Evolutionary conservation across 2,797 vertebrate species (phyloP).

Genomic region (Esox masquinongy): DNA sequence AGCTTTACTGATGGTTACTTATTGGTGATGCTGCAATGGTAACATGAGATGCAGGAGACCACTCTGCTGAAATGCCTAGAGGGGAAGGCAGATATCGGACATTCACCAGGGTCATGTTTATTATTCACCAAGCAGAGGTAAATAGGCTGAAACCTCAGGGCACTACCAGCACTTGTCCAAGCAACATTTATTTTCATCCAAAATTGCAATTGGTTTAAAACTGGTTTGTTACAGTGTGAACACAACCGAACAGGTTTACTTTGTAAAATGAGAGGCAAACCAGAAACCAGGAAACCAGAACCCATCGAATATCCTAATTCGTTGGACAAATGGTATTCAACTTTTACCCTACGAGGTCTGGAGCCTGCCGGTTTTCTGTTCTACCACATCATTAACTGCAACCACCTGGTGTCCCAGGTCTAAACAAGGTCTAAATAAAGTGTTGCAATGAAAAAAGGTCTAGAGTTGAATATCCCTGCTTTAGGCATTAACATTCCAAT

Average conservation of each 20-base stretch:
- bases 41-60: conserved; percentile 45
- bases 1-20: conserved; percentile 55
- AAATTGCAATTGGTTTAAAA: background rate
- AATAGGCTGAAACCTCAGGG: background rate
- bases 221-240: background rate
- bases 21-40: conserved; percentile 19
- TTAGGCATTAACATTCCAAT: no score
- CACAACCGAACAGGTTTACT: background rate
- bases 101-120: background rate
- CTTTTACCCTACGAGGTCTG: no score
- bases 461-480: no score
- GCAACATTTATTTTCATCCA: background rate
- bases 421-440: no score
- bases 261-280: background rate
- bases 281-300: background rate
- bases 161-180: background rate
- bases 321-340: no score
- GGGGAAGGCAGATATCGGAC: conserved; percentile 21
- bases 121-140: background rate
- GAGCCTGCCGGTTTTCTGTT: no score
- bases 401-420: no score
- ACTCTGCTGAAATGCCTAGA: conserved; percentile 51
- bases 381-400: no score
- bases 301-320: background rate
- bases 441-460: no score